Evolutionary conservation across 2,888 invertebrate genomes (phyloP).

Genomic region (Ecliptopera silaceata): DNA sequence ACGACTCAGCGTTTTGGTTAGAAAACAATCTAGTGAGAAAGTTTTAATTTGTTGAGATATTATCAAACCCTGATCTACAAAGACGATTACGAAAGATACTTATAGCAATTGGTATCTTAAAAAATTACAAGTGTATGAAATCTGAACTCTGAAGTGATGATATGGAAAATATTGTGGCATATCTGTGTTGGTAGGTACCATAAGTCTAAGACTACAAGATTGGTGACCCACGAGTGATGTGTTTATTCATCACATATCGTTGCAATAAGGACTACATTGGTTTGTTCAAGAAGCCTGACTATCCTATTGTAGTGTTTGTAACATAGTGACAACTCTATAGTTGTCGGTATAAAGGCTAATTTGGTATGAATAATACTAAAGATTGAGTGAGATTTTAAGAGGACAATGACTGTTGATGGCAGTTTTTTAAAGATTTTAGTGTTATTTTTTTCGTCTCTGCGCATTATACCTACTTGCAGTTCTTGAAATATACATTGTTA

Average conservation of each 20-base stretch:
- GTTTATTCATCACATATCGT: neutral
- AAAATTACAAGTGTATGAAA: neutral
- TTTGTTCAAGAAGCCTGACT: slow-evolving; percentile 1
- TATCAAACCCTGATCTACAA: no score
- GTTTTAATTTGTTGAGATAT: no score
- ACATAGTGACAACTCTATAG: neutral
- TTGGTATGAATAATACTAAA: neutral
- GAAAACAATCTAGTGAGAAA: no score
- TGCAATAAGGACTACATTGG: neutral
- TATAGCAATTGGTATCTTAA: no score
- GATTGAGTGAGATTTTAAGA: slow-evolving; percentile 5
- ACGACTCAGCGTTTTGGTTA: no score
- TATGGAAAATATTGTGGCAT: neutral
- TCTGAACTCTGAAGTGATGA: neutral
- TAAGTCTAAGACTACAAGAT: neutral
- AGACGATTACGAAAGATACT: no score
- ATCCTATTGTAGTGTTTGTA: neutral
- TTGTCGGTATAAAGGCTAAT: slow-evolving; percentile 1
- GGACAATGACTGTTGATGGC: slow-evolving; percentile 9
- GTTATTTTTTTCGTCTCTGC: slow-evolving; percentile 2
- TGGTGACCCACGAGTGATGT: neutral
- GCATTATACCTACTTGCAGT: neutral
- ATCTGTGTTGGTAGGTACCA: neutral
- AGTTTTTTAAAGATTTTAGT: slow-evolving; percentile 1
- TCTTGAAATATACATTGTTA: neutral